Base-by-base conservation (phyloP, 2,888 invertebrate genomes). In the Phasia obesa region DNA sequence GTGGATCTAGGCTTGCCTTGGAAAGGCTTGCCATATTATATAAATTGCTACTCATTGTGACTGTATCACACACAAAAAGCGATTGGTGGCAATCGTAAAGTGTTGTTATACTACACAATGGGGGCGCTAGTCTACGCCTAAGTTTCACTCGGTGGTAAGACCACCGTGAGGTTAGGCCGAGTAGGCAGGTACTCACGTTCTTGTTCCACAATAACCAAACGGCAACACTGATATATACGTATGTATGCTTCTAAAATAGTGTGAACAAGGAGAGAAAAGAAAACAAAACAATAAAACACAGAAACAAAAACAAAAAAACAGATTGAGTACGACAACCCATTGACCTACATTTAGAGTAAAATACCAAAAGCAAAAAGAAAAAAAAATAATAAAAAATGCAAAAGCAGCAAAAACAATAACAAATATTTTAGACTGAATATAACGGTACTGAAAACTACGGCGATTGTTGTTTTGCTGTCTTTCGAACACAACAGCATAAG, bases 301-400 rank as follows among this genome's bases (percentile, higher is more conserved):
- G 27, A 25, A 35, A 53, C 25, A 62, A 3, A 51, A 64, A 57
- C 47, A 74, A 23, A 75, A 71, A 77, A 83, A 62, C 79, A 60
- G 75, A 83, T 83, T 83, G 75, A 79, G 83, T 84, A 84, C 86
- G 87, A 88, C 86, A 88, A 87, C 87, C 89, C 88, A 88, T 88
- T 89, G 89, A 89, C 89, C 89, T 80, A 89, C 88, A 89, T 90
- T 88, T 85, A 55, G 27, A 81, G 49, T 73, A 69, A 57, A 70
- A 62, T 70, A 70, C 15, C 59, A 71, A 51, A 23, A 67, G 19
- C 31, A 23, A 65, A 23, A 55, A 13, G 4, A 27, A 27, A 3
- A 27, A 27, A 6, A 3, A 27, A 27, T 6, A 3, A 27, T n/a
- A 19, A 74, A 21, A 55, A 55, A 57, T 47, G 21, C 47, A 53